These are phyloP conservation scores for Chaetops frenatus DNA, from an alignment of 2,113 vertebrate genomes.

Conservation along the genomic window DNA sequence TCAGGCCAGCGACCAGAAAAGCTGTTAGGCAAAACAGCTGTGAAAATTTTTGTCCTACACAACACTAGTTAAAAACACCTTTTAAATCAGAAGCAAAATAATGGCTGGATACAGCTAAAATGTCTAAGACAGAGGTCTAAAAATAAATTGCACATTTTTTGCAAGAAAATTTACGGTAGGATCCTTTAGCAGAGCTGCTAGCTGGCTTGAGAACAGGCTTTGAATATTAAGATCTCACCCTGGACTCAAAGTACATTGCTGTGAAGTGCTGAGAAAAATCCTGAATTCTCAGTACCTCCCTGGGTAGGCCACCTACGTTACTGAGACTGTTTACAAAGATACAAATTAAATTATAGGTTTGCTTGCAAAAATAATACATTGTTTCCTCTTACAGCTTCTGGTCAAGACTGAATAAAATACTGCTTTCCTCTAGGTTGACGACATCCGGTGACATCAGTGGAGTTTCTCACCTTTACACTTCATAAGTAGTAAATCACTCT, in stretches of 20 bases:
- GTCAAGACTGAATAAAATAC: background rate
- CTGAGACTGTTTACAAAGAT: background rate
- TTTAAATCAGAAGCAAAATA: background rate
- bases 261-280: background rate
- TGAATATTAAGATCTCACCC: background rate
- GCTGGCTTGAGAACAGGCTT: background rate
- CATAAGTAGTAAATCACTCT: accelerated
- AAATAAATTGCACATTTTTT: background rate
- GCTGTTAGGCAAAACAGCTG: background rate
- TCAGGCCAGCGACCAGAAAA: background rate
- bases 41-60: background rate
- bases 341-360: background rate
- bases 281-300: background rate
- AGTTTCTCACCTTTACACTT: background rate
- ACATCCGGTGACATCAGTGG: background rate
- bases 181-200: background rate
- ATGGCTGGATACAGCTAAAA: background rate
- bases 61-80: background rate
- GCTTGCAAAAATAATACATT: background rate
- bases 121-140: background rate
- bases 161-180: background rate
- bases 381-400: background rate
- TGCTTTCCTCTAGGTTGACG: background rate
- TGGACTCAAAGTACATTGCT: background rate
- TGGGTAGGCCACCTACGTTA: background rate